Conservation (phyloP, 2,113 vertebrate species). For the Sula dactylatra region DNA sequence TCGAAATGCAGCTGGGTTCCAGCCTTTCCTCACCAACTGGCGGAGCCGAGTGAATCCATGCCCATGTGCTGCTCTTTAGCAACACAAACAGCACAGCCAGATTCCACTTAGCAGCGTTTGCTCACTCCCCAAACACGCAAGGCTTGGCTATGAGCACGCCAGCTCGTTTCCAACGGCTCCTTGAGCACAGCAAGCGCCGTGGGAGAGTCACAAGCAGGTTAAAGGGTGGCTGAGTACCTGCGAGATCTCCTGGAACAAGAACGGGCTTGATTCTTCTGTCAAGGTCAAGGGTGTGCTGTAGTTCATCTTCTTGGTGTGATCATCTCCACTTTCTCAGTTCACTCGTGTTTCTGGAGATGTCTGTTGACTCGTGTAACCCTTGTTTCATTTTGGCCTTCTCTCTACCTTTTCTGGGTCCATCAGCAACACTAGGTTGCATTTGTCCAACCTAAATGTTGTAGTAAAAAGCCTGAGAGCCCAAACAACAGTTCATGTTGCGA, state of each 20-base stretch:
- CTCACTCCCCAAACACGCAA: not conserved
- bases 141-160: not conserved
- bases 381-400: not conserved
- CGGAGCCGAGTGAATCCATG: not conserved
- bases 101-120: constrained; percentile 12
- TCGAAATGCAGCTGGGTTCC: constrained; percentile 31
- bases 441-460: not conserved
- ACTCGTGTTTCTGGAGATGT: not conserved
- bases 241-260: not conserved
- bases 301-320: accelerated
- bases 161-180: not conserved
- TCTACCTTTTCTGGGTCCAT: not conserved
- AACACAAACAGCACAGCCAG: constrained; percentile 50
- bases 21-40: constrained; percentile 23
- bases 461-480: not conserved
- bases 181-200: accelerated
- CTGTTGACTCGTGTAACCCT: not conserved
- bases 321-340: not conserved
- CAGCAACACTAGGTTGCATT: not conserved
- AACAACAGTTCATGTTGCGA: not conserved
- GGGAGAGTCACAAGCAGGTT: not conserved
- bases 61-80: constrained; percentile 55
- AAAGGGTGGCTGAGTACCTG: not conserved
- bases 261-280: not conserved
- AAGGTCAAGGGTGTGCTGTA: not conserved